Conservation (phyloP, 1,140 invertebrate species). For the Parapsyche elsis region DNA sequence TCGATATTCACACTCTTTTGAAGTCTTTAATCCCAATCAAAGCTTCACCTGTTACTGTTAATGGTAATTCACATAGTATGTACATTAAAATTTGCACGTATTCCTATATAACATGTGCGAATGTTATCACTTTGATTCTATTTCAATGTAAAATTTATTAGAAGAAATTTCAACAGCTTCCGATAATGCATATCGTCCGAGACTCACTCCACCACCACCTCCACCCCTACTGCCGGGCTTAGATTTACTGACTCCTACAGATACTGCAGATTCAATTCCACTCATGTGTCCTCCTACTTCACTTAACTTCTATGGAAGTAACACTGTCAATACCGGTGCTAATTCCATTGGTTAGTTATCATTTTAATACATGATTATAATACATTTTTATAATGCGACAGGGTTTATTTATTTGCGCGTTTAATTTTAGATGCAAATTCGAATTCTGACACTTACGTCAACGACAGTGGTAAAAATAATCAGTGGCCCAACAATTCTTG, state of each 20-base stretch:
- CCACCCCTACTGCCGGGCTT: conserved; percentile 60
- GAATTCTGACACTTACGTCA: conserved; percentile 40
- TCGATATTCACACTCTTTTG: conserved; percentile 62
- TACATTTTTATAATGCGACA: too few species aligned
- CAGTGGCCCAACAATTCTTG: conserved; percentile 44
- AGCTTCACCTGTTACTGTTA: conserved; percentile 56
- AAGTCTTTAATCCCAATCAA: conserved; percentile 62
- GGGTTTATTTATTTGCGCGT: not conserved
- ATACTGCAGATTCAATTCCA: conserved; percentile 59
- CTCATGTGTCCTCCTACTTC: conserved; percentile 55
- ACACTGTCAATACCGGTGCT: conserved; percentile 10
- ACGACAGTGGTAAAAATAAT: conserved; percentile 25
- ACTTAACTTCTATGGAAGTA: conserved; percentile 45
- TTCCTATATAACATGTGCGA: not conserved
- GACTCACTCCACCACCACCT: conserved; percentile 50
- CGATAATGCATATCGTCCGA: conserved; percentile 49
- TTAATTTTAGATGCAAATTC: conserved; percentile 39
- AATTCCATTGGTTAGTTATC: conserved; percentile 6
- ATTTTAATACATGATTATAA: not conserved
- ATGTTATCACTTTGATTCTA: not conserved
- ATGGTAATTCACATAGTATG: conserved; percentile 57
- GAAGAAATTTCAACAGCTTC: not conserved
- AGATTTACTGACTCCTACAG: conserved; percentile 62
- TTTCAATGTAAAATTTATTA: not conserved
- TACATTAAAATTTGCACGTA: not conserved